These are phyloP conservation scores for Eupithecia dodoneata DNA, from an alignment of 2,888 invertebrate genomes.

Conservation along the genomic window DNA sequence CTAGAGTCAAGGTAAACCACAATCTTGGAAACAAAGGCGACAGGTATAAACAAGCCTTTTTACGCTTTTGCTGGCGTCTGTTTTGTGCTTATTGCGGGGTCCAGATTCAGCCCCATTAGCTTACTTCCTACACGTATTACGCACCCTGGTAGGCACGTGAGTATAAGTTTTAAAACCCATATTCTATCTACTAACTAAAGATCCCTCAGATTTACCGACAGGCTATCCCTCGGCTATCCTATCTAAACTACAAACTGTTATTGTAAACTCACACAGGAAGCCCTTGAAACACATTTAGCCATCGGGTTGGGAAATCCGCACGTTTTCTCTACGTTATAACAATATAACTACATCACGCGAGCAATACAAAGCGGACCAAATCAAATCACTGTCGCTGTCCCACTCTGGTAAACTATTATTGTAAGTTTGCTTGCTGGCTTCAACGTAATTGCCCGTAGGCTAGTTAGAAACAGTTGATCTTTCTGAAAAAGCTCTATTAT, in stretches of 20 bases:
- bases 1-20: slow-evolving; percentile 86
- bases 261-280: neutral
- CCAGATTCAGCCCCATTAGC: neutral
- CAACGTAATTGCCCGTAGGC: neutral
- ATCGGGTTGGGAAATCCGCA: neutral
- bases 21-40: neutral
- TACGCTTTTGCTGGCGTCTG: neutral
- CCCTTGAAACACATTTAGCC: neutral
- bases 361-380: slow-evolving; percentile 2
- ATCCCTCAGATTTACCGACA: neutral
- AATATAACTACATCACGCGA: neutral
- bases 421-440: neutral
- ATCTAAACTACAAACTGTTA: neutral
- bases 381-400: neutral
- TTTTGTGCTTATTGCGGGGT: neutral
- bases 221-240: no score
- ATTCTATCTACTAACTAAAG: neutral
- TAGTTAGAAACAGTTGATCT: neutral
- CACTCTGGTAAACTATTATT: neutral
- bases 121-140: neutral
- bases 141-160: no score
- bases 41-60: neutral
- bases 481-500: neutral
- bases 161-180: no score
- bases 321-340: neutral